phyloP scores from a whole-genome alignment of 37 sponge, comb jelly and placozoan genomes.

The Dysidea cf. avara region DNA sequence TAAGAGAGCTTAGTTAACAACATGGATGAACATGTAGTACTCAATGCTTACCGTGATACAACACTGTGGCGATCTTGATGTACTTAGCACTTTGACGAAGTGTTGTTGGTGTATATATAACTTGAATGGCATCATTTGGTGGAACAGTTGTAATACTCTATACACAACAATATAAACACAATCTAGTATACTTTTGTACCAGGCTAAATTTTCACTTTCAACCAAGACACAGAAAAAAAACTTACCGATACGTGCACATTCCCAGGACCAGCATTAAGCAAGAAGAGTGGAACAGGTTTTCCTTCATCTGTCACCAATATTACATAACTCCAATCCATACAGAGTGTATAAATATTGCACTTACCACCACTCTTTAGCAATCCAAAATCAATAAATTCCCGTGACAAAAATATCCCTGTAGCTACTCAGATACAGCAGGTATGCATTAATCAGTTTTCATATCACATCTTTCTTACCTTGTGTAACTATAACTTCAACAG shows the following conservation, averaged over 20 bases:
- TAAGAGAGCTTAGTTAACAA: constrained; percentile 18
- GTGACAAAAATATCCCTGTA: constrained; percentile 36
- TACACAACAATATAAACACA: background rate
- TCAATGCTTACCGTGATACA: constrained; percentile 16
- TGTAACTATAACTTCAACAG: constrained; percentile 82
- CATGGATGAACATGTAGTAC: background rate
- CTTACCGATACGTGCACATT: constrained; percentile 59
- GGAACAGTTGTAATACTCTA: constrained; percentile 57
- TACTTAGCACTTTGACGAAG: constrained; percentile 65
- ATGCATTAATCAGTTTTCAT: background rate
- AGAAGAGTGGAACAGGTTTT: constrained; percentile 37
- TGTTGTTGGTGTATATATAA: constrained; percentile 48
- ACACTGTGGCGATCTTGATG: constrained; percentile 36
- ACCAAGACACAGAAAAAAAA: background rate
- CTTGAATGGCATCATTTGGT: constrained; percentile 34
- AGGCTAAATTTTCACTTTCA: background rate
- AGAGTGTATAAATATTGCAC: too few relatives aligned
- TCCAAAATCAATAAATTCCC: constrained; percentile 60
- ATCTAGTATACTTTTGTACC: background rate
- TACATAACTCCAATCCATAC: too few relatives aligned
- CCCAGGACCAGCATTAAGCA: constrained; percentile 59
- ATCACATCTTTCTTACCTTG: constrained; percentile 10
- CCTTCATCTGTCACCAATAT: constrained; percentile 23
- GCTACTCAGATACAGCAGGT: background rate
- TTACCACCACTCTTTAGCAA: constrained; percentile 52